Evolutionary conservation across 1,140 invertebrate species (phyloP).

Genomic region (Cataglyphis hispanica): DNA sequence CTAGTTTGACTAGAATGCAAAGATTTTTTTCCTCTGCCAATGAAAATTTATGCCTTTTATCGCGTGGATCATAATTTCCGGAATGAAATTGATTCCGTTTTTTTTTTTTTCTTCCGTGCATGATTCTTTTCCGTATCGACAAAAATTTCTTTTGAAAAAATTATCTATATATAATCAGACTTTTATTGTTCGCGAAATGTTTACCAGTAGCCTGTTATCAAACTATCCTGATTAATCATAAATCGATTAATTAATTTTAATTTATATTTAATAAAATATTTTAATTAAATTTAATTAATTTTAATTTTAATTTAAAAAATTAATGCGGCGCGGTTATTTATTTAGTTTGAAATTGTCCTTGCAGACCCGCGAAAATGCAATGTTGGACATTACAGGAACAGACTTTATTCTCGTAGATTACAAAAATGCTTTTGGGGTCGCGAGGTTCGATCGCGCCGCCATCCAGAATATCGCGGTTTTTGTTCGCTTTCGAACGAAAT

Average conservation of each 20-base stretch:
- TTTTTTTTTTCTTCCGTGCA: neutral
- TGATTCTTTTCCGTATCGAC: neutral
- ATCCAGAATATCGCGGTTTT: slow-evolving; percentile 57
- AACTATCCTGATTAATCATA: neutral
- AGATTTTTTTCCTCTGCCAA: neutral
- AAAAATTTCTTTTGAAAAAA: slow-evolving; percentile 38
- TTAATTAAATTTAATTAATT: too few species aligned
- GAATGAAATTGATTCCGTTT: neutral
- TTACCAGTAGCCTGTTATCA: neutral
- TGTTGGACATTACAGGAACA: neutral
- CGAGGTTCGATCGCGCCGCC: slow-evolving; percentile 40
- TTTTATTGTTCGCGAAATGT: neutral
- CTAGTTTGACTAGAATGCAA: neutral
- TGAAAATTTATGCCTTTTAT: neutral
- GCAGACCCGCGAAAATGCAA: neutral
- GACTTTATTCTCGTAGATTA: slow-evolving; percentile 46
- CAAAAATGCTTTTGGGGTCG: slow-evolving; percentile 42
- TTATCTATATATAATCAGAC: slow-evolving; percentile 27
- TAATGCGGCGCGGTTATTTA: neutral
- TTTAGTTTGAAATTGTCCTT: neutral
- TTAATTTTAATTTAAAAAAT: too few species aligned
- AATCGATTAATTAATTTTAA: too few species aligned
- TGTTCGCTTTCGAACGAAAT: slow-evolving; percentile 15
- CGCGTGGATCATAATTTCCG: slow-evolving; percentile 26
- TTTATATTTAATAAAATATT: too few species aligned